phyloP scores from a whole-genome alignment of 2,797 vertebrate species.

The Scolopax rusticola region DNA sequence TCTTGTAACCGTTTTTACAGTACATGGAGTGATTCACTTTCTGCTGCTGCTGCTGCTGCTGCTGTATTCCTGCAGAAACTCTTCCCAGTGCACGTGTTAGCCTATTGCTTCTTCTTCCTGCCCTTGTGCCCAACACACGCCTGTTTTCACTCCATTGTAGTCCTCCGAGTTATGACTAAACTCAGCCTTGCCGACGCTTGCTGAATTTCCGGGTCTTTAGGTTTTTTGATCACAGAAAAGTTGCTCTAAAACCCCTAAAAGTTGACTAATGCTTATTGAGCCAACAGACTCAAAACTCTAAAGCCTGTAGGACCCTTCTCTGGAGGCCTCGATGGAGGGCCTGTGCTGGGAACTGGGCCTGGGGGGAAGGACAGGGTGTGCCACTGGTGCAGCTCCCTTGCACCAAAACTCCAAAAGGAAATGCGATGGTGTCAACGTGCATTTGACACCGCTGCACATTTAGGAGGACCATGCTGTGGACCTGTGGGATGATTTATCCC shows the following conservation, averaged over 20 bases:
- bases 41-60: not conserved
- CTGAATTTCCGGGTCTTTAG: not conserved
- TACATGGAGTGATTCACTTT: not conserved
- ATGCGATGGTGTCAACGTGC: fast-evolving
- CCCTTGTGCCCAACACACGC: not conserved
- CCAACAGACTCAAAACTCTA: not conserved
- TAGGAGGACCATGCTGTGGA: not conserved
- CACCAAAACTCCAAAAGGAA: not conserved
- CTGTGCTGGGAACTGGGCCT: not conserved
- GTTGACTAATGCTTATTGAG: not conserved
- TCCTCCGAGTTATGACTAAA: not conserved
- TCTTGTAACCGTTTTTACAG: not conserved
- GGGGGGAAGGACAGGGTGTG: not conserved
- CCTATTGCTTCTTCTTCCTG: not conserved
- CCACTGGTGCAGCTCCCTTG: too few relatives aligned
- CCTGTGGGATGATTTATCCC: not conserved
- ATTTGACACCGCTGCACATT: not conserved
- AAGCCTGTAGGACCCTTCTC: not conserved
- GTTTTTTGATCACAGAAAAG: not conserved
- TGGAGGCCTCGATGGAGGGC: not conserved
- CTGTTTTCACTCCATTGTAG: not conserved
- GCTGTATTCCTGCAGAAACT: not conserved
- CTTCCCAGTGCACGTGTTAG: not conserved
- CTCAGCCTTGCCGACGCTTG: not conserved
- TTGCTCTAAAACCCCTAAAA: not conserved